Percentiles rank a stretch among this genome's conserved stretches.
These are phyloP conservation scores for Hetaerina americana DNA, from an alignment of 1,140 invertebrate genomes.

Conservation along the genomic window DNA sequence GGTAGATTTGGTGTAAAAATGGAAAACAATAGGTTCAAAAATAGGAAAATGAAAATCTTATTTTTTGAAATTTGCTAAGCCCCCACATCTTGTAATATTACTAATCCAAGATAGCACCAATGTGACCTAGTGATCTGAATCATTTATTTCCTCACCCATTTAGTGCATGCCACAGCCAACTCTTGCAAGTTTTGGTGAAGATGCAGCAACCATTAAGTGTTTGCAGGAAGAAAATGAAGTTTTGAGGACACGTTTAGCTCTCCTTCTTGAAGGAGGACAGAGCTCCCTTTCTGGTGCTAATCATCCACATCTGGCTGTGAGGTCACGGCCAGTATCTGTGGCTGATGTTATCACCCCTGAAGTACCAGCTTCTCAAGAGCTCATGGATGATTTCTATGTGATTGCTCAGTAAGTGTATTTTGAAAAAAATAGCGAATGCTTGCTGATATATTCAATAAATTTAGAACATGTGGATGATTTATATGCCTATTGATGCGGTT, in stretches of 20 bases:
- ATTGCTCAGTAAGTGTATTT: slow-evolving; percentile 60
- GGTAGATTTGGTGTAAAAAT: too few relatives aligned
- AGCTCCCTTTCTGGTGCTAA: background rate
- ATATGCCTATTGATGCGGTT: too few relatives aligned
- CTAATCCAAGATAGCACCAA: too few relatives aligned
- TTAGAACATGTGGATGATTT: too few relatives aligned
- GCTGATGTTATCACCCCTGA: slow-evolving; percentile 40
- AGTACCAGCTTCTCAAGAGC: slow-evolving; percentile 39
- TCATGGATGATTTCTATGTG: slow-evolving; percentile 80
- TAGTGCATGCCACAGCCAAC: slow-evolving; percentile 70
- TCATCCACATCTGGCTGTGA: background rate
- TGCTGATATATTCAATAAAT: too few relatives aligned
- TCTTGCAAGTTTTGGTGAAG: slow-evolving; percentile 72
- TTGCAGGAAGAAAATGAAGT: slow-evolving; percentile 73
- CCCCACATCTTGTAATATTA: too few relatives aligned
- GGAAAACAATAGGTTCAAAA: too few relatives aligned
- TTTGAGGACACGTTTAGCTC: slow-evolving; percentile 41
- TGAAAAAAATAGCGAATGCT: too few relatives aligned
- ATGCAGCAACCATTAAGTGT: slow-evolving; percentile 59
- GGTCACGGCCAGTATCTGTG: background rate
- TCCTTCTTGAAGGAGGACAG: slow-evolving; percentile 16
- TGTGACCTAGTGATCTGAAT: too few relatives aligned
- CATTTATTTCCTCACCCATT: too few relatives aligned
- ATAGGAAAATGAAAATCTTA: too few relatives aligned
- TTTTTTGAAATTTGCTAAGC: too few relatives aligned